These are phyloP conservation scores for Nasonia giraulti DNA, from an alignment of 1,140 invertebrate species.

Conservation along the genomic window DNA sequence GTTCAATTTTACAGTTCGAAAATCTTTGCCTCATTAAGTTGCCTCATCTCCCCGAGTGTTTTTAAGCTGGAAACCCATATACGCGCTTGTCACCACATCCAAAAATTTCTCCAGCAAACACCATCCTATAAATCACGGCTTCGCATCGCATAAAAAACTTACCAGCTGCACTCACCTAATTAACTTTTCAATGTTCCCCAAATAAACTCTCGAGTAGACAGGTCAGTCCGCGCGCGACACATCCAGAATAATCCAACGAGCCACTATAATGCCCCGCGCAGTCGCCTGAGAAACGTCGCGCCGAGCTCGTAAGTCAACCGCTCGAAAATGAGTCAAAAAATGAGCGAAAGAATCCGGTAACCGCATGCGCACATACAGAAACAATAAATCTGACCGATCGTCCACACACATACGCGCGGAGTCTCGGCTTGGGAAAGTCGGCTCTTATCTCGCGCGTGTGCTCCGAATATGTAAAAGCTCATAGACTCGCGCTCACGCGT, in stretches of 20 bases:
- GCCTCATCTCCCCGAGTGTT: no score
- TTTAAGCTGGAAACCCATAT: no score
- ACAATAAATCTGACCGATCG: conserved; percentile 59
- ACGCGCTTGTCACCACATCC: no score
- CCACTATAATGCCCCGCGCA: neutral
- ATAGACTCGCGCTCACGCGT: conserved; percentile 10
- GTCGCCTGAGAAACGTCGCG: no score
- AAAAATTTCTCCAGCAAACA: no score
- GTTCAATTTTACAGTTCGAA: no score
- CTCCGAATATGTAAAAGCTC: conserved; percentile 61
- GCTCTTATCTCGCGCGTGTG: conserved; percentile 65
- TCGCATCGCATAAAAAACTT: no score
- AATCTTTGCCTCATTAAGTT: no score
- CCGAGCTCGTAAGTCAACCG: neutral
- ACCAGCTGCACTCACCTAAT: neutral
- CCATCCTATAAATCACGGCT: no score
- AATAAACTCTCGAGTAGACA: neutral
- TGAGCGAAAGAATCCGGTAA: conserved; percentile 21
- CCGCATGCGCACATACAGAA: neutral
- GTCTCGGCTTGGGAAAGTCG: conserved; percentile 63
- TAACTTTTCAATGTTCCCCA: neutral
- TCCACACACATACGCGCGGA: neutral
- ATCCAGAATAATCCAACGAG: neutral
- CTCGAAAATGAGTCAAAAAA: neutral
- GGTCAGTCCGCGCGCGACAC: neutral